These are phyloP conservation scores for Cydia amplana DNA, from an alignment of 1,140 invertebrate genomes.

Conservation along the genomic window DNA sequence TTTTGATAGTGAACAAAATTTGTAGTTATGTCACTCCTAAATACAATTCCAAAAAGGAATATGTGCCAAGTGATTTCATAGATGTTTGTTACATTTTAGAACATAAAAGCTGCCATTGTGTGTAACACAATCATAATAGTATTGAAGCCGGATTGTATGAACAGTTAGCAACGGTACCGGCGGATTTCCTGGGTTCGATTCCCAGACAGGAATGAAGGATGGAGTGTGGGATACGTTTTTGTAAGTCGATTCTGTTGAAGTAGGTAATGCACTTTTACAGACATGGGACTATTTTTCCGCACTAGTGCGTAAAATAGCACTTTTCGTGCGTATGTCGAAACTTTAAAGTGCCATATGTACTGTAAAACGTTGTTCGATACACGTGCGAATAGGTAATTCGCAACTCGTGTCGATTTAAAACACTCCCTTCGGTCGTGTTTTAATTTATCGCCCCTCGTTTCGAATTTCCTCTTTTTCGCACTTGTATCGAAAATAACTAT, in stretches of 20 bases:
- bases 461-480: too few species aligned
- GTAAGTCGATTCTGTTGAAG: neutral
- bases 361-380: too few species aligned
- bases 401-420: too few species aligned
- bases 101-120: slow-evolving; percentile 13
- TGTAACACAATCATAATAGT: slow-evolving; percentile 64
- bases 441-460: too few species aligned
- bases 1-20: neutral
- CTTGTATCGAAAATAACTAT: too few species aligned
- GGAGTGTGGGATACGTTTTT: slow-evolving; percentile 11
- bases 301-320: too few species aligned
- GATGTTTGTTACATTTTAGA: neutral
- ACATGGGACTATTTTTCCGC: too few species aligned
- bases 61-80: neutral
- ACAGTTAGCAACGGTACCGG: slow-evolving; percentile 50
- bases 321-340: too few species aligned
- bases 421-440: too few species aligned
- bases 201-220: slow-evolving; percentile 56
- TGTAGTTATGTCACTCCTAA: neutral
- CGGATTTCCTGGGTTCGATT: slow-evolving; percentile 71
- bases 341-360: too few species aligned
- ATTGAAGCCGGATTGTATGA: slow-evolving; percentile 55
- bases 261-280: neutral
- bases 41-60: neutral
- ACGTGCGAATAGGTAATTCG: too few species aligned